Evolutionary conservation across 2,797 vertebrate genomes (phyloP).

Genomic region (Alfaro cultratus): DNA sequence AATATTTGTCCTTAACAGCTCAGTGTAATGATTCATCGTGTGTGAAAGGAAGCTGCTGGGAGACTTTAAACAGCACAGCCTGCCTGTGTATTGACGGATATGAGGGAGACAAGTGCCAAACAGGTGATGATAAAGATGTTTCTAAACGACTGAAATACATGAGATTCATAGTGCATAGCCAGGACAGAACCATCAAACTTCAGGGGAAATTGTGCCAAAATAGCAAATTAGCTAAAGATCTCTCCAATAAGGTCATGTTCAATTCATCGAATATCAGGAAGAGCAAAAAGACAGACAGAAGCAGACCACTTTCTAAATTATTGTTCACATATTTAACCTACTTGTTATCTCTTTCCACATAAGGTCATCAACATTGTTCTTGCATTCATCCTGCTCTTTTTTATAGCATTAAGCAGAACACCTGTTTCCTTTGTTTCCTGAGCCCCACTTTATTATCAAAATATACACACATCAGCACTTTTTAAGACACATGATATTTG

Average conservation of each 20-base stretch:
- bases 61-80: constrained; percentile 67
- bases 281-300: not conserved
- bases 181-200: not conserved
- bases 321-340: not conserved
- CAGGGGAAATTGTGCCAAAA: not conserved
- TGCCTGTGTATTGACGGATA: constrained; percentile 76
- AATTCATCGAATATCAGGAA: constrained; percentile 12
- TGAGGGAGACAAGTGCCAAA: constrained; percentile 67
- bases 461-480: constrained; percentile 26
- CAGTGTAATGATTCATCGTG: constrained; percentile 72
- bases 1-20: constrained; percentile 56
- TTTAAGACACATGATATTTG: not conserved
- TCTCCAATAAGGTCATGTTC: not conserved
- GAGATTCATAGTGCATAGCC: not conserved
- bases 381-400: not conserved
- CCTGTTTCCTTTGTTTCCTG: constrained; percentile 66
- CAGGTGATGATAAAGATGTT: constrained; percentile 50
- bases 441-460: not conserved
- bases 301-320: not conserved
- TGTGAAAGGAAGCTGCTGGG: constrained; percentile 67
- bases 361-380: not conserved
- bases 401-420: constrained; percentile 9
- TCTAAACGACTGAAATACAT: not conserved
- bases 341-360: not conserved
- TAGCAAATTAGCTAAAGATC: not conserved